These are phyloP conservation scores for Drosophila bifasciata DNA, from an alignment of 1,140 invertebrate species.

Conservation along the genomic window DNA sequence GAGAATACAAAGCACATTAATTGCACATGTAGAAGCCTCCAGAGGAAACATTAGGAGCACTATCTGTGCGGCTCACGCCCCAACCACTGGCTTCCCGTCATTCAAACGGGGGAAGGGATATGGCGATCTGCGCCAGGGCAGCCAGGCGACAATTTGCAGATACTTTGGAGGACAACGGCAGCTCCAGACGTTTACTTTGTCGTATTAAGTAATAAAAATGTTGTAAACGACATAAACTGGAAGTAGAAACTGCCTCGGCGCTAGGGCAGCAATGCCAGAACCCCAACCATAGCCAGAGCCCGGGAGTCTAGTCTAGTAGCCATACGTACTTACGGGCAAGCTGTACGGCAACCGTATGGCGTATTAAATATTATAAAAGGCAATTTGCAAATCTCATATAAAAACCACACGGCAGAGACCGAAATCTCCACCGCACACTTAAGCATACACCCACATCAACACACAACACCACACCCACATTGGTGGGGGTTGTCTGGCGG, in stretches of 20 bases:
- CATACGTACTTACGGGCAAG: too few relatives aligned
- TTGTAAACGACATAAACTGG: conserved; percentile 70
- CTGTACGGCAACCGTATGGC: conserved; percentile 15
- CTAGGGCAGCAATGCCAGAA: not conserved
- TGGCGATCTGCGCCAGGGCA: not conserved
- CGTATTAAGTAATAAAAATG: conserved; percentile 72
- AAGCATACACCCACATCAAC: conserved; percentile 23
- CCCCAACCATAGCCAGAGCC: too few relatives aligned
- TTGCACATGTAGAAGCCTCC: conserved; percentile 69
- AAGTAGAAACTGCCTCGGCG: conserved; percentile 45
- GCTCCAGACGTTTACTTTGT: conserved; percentile 45
- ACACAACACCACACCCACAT: conserved; percentile 15
- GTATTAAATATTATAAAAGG: conserved; percentile 79
- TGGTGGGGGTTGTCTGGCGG: conserved; percentile 28
- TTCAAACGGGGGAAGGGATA: conserved; percentile 27
- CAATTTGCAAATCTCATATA: conserved; percentile 74
- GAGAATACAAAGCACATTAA: conserved; percentile 55
- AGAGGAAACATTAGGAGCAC: conserved; percentile 62
- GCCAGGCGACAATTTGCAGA: conserved; percentile 57
- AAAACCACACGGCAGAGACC: conserved; percentile 62
- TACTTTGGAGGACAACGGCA: not conserved
- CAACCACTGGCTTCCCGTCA: conserved; percentile 50
- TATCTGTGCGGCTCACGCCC: conserved; percentile 28
- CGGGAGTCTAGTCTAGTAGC: too few relatives aligned
- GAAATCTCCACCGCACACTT: conserved; percentile 40